Evolutionary conservation across 2,888 invertebrate genomes (phyloP).

Genomic region (Stenodema calcarata): DNA sequence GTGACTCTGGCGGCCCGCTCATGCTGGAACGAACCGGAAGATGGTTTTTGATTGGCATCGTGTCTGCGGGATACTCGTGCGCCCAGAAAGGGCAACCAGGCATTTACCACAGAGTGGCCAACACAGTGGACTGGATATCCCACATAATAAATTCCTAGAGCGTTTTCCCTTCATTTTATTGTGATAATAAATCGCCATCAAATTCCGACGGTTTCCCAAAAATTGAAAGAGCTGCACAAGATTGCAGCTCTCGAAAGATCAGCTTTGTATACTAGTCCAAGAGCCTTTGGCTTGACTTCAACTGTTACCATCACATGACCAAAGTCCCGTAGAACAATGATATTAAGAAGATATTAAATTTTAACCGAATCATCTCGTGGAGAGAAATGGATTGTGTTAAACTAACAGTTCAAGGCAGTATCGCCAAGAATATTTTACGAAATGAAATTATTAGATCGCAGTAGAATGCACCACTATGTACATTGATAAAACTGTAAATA

Average conservation of each 20-base stretch:
- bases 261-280: slow-evolving; percentile 4
- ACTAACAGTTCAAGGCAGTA: background rate
- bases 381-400: background rate
- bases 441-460: background rate
- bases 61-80: slow-evolving; percentile 92
- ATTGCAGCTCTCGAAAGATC: background rate
- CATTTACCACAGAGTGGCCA: slow-evolving; percentile 90
- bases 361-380: background rate
- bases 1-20: slow-evolving; percentile 86
- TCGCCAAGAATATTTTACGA: background rate
- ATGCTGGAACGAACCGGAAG: slow-evolving; percentile 87
- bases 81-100: slow-evolving; percentile 93
- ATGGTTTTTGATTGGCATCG: slow-evolving; percentile 90
- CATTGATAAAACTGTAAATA: background rate
- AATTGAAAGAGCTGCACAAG: background rate
- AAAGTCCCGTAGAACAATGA: slow-evolving; percentile 21
- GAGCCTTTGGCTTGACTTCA: background rate
- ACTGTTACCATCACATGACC: slow-evolving; percentile 36
- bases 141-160: slow-evolving; percentile 66
- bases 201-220: background rate
- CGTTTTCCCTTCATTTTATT: background rate
- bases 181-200: slow-evolving; percentile 4
- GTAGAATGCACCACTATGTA: background rate
- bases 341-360: background rate
- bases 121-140: slow-evolving; percentile 92